Base-by-base conservation (phyloP, 2,888 invertebrate genomes). In the Leptinotarsa tumamoca region DNA sequence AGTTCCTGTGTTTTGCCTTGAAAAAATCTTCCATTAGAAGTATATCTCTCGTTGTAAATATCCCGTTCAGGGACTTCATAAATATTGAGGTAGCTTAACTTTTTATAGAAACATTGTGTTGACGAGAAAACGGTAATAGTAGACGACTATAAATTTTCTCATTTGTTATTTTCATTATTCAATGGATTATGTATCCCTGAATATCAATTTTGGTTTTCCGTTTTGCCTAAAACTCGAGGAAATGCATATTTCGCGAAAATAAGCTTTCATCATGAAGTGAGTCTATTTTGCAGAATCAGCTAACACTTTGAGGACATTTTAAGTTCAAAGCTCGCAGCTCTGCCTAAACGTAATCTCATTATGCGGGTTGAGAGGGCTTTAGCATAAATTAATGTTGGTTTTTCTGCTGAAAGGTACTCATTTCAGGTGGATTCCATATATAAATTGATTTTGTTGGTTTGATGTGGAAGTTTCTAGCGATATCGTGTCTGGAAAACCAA, bases 161-260 rank as follows among this genome's bases (percentile, higher is more conserved):
- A 33, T 33, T 33, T 33, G 33, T 10, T 33, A 33, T 33, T 33
- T 33, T 33, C 33, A 33, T 33, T 10, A 33, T 2, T 33, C 7
- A 43, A 43, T 43, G 43, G 43, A 43, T 2, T 43, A 10, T 43
- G 43, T 43, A 10, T 18, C 1, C 13, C 14, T 1, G 21, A 61
- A 27, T 4, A 18, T 61, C 61, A 23, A 21, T 14, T 15, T 27
- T 21, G 61, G 13, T 61, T 56, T 21, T 56, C 56, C 13, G 17
- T 56, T 56, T 4, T 14, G 14, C 43, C 10, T 43, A 43, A 43
- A 43, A 13, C 43, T 43, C 43, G 43, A 43, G 43, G 43, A 43
- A 43, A 43, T 67, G 67, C 67, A 67, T 67, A 67, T 67, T 67
- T 49, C 49, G 67, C 67, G 67, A 67, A 67, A 43, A 67, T 67